A percentile compares a stretch with the other conserved stretches of the same genome.
Evolutionary conservation across 2,797 vertebrate genomes (phyloP).

Genomic region (Ataeniobius toweri): DNA sequence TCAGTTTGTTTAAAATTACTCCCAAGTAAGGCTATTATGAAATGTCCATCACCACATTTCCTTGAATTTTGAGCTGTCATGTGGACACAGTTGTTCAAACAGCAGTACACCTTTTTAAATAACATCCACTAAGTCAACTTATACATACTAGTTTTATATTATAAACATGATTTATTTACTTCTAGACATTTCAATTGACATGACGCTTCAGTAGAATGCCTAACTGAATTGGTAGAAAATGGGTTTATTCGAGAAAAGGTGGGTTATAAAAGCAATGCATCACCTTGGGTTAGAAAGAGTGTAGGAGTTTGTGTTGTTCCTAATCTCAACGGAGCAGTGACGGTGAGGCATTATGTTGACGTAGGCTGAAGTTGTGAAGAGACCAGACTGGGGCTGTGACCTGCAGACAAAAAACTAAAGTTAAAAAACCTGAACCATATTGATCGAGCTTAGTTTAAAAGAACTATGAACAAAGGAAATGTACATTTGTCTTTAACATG

Average conservation of each 20-base stretch:
- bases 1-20: background rate
- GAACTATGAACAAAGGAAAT: background rate
- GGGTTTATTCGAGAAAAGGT: background rate
- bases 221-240: background rate
- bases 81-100: background rate
- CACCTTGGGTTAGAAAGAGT: slow-evolving; percentile 65
- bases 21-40: background rate
- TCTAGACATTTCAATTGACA: background rate
- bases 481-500: background rate
- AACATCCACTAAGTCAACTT: background rate
- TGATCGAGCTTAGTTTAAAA: background rate
- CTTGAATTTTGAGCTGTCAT: background rate
- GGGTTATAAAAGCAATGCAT: background rate
- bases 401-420: background rate
- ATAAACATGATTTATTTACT: background rate
- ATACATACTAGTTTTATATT: background rate
- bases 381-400: slow-evolving; percentile 11
- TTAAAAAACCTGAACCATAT: background rate
- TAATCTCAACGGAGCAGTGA: slow-evolving; percentile 59
- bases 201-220: background rate
- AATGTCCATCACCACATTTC: background rate
- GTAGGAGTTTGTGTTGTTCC: slow-evolving; percentile 58
- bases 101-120: background rate
- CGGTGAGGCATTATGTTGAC: slow-evolving; percentile 63
- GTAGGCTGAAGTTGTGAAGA: background rate